phyloP scores from a whole-genome alignment of 2,797 vertebrate species.

The Syncerus caffer region DNA sequence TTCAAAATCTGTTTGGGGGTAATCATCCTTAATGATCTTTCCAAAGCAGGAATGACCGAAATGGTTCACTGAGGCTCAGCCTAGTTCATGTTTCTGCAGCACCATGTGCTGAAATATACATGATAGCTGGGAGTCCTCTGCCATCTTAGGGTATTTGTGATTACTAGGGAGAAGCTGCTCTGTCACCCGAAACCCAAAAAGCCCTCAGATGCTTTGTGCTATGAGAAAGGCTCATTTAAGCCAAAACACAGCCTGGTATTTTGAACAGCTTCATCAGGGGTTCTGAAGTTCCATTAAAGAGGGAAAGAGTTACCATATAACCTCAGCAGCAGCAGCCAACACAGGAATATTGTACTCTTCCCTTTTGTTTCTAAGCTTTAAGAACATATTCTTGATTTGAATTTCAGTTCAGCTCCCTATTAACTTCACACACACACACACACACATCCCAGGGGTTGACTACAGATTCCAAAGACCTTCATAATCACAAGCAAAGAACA shows the following conservation, averaged over 20 bases:
- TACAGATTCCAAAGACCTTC: not conserved
- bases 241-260: not conserved
- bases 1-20: not conserved
- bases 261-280: not conserved
- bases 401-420: not conserved
- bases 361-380: not conserved
- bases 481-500: not conserved
- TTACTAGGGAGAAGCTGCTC: not conserved
- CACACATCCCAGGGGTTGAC: not conserved
- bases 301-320: not conserved
- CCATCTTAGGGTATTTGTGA: not conserved
- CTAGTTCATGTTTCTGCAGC: not conserved
- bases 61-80: not conserved
- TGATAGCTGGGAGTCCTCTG: not conserved
- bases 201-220: not conserved
- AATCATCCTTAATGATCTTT: not conserved
- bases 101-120: not conserved
- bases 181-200: not conserved
- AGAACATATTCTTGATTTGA: not conserved
- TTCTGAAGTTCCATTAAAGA: not conserved
- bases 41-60: not conserved
- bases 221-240: not conserved
- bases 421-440: conserved; percentile 18
- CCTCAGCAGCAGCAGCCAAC: not conserved
- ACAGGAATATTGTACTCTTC: not conserved